A percentile compares a stretch with the other conserved stretches of the same genome.
Evolutionary conservation across 2,113 vertebrate genomes (phyloP).

Genomic region (Charadrius vociferus): DNA sequence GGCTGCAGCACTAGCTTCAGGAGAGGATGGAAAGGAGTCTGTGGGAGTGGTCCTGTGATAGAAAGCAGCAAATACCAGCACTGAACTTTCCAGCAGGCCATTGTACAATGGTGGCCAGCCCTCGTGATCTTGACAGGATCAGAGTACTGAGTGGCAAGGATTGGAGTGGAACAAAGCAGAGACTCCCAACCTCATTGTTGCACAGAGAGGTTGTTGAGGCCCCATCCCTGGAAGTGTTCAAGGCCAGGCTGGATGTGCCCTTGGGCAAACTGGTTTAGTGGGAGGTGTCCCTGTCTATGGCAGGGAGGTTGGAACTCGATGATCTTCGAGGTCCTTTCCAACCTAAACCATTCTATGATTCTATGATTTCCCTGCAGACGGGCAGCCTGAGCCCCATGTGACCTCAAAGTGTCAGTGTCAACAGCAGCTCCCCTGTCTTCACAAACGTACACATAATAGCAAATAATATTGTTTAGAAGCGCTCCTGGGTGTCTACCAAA

Average conservation of each 20-base stretch:
- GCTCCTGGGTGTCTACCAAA: neutral
- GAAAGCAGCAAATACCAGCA: neutral
- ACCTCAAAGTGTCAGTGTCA: too few relatives aligned
- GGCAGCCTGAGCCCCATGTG: fast-evolving
- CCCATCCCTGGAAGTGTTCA: too few relatives aligned
- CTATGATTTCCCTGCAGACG: neutral
- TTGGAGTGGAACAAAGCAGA: neutral
- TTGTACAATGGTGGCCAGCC: neutral
- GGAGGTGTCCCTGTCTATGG: too few relatives aligned
- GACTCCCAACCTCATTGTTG: neutral
- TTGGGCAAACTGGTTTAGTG: too few relatives aligned
- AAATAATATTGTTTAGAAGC: neutral
- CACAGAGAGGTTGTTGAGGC: too few relatives aligned
- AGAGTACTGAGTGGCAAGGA: neutral
- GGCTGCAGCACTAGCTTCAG: neutral
- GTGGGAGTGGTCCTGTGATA: neutral
- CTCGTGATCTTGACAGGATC: neutral
- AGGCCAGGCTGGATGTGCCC: too few relatives aligned
- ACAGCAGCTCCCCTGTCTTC: neutral
- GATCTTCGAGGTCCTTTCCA: too few relatives aligned
- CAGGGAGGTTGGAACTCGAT: too few relatives aligned
- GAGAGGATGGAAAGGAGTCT: neutral
- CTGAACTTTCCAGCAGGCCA: neutral
- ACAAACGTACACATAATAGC: neutral
- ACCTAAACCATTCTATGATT: too few relatives aligned